These are phyloP conservation scores for Antennarius striatus DNA, from an alignment of 2,113 vertebrate genomes.

Conservation along the genomic window DNA sequence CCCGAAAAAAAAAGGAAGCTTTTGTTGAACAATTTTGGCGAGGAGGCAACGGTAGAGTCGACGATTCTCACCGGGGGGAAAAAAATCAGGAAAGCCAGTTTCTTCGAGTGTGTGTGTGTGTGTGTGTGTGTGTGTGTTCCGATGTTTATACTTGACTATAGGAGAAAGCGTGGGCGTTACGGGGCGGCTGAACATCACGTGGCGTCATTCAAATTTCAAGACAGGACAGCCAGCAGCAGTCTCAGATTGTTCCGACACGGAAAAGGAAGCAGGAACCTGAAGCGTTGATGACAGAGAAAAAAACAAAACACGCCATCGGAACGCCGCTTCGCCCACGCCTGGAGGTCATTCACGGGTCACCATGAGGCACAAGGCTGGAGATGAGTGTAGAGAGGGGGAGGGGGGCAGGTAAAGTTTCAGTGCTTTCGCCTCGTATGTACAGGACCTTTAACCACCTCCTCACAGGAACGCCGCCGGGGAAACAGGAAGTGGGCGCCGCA, in stretches of 20 bases:
- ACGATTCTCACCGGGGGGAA: conserved; percentile 9
- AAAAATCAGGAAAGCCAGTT: conserved; percentile 26
- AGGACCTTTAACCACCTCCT: not conserved
- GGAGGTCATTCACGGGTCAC: conserved; percentile 51
- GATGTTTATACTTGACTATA: conserved; percentile 35
- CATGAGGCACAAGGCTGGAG: conserved; percentile 58
- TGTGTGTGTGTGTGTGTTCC: conserved; percentile 8
- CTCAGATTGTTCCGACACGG: conserved; percentile 35
- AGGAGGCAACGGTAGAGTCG: conserved; percentile 30
- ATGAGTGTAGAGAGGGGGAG: not conserved
- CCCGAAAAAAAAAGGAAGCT: conserved; percentile 52
- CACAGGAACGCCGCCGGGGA: conserved; percentile 1
- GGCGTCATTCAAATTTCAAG: conserved; percentile 27
- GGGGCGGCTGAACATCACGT: conserved; percentile 16
- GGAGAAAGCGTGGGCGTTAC: conserved; percentile 23
- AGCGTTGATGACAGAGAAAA: not conserved
- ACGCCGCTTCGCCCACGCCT: not conserved
- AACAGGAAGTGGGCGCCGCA: conserved; percentile 45
- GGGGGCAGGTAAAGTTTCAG: conserved; percentile 14
- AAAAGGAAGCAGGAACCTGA: conserved; percentile 2
- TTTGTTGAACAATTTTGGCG: conserved; percentile 60
- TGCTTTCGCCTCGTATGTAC: not conserved
- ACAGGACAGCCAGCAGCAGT: conserved; percentile 29
- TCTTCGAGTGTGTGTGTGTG: conserved; percentile 9
- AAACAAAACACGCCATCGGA: no score